Evolutionary conservation across 2,888 invertebrate species (phyloP).

Genomic region (Adela reaumurella): DNA sequence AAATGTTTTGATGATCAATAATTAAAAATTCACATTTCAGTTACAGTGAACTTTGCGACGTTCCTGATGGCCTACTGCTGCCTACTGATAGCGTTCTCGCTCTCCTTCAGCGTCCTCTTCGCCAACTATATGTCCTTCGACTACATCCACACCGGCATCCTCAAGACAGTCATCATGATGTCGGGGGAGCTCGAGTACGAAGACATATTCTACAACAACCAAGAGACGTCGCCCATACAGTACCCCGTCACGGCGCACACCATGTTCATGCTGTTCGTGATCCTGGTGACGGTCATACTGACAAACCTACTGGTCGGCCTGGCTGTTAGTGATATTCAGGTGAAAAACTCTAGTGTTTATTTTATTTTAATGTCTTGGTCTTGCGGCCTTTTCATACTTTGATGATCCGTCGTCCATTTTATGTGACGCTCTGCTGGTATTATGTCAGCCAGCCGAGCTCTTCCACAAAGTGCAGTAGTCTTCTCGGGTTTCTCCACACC

Average conservation of each 20-base stretch:
- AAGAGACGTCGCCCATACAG: conserved; percentile 43
- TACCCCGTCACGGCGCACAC: conserved; percentile 73
- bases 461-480: no score
- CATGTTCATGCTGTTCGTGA: conserved; percentile 72
- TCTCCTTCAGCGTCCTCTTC: conserved; percentile 80
- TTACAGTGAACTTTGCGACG: conserved; percentile 77
- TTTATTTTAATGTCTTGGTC: no score
- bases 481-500: no score
- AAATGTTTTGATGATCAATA: no score
- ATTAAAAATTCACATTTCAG: no score
- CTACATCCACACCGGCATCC: conserved; percentile 59
- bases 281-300: conserved; percentile 76
- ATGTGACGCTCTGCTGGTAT: no score
- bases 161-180: conserved; percentile 87
- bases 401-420: no score
- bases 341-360: conserved; percentile 17
- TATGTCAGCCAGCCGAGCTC: no score
- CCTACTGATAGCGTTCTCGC: conserved; percentile 72
- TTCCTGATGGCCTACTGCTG: conserved; percentile 79
- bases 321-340: conserved; percentile 81
- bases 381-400: no score
- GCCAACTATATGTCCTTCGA: conserved; percentile 70
- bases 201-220: conserved; percentile 70
- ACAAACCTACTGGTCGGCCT: conserved; percentile 81
- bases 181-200: conserved; percentile 83